Percentiles rank a stretch among this genome's conserved stretches.
Conservation (phyloP, 1,140 invertebrate genomes). For the Platorchestia sp. region DNA sequence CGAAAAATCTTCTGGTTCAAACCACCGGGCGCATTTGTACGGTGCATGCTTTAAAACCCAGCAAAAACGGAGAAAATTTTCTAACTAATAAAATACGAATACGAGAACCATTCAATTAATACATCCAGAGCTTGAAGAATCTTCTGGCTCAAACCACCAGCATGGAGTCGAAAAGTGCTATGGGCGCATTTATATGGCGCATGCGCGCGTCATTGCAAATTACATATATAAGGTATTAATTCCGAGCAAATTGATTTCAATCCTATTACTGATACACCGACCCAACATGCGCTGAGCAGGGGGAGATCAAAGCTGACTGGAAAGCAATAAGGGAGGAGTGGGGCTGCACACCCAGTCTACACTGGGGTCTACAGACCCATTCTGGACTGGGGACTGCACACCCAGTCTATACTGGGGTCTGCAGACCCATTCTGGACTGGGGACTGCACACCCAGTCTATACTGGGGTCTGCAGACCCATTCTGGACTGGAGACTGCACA, state of each 20-base stretch:
- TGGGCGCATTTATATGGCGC: background rate
- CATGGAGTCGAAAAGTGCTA: too few relatives aligned
- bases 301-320: background rate
- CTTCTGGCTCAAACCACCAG: background rate
- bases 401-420: too few relatives aligned
- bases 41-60: background rate
- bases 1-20: background rate
- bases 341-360: background rate
- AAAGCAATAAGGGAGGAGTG: background rate
- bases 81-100: too few relatives aligned
- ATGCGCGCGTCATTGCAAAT: background rate
- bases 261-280: background rate
- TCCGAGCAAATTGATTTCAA: background rate
- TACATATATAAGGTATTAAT: background rate
- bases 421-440: too few relatives aligned
- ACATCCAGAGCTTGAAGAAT: background rate
- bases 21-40: background rate
- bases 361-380: too few relatives aligned
- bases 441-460: too few relatives aligned
- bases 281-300: too few relatives aligned
- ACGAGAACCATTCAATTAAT: background rate
- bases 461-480: too few relatives aligned
- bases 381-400: too few relatives aligned
- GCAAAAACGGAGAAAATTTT: too few relatives aligned
- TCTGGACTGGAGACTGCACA: too few relatives aligned